Conservation (phyloP, 2,888 invertebrate species). For the Diogma glabrata region DNA sequence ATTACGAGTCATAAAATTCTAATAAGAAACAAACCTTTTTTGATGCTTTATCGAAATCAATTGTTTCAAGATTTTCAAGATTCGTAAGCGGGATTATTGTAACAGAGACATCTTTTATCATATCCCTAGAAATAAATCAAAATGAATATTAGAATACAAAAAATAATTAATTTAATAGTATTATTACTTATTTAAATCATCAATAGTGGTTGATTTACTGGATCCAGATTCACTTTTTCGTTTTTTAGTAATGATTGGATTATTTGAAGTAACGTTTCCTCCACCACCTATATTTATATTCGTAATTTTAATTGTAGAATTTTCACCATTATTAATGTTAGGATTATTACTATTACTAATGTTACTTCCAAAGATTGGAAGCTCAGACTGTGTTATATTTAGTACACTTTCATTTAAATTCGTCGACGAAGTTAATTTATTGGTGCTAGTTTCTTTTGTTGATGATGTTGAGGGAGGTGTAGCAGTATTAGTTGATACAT, state of each 20-base stretch:
- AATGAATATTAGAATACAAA: background rate
- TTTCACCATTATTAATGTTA: background rate
- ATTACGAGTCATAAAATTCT: too few species aligned
- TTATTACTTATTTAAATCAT: conserved; percentile 31
- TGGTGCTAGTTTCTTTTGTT: conserved; percentile 2
- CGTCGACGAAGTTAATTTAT: conserved; percentile 3
- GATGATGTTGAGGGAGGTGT: background rate
- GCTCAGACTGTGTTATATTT: background rate
- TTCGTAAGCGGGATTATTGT: conserved; percentile 29
- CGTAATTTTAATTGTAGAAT: conserved; percentile 4
- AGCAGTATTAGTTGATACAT: conserved; percentile 9
- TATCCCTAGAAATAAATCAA: conserved; percentile 30
- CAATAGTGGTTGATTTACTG: conserved; percentile 18
- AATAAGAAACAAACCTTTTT: conserved; percentile 15
- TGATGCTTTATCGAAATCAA: conserved; percentile 26
- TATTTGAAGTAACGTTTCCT: background rate
- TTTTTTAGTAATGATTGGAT: conserved; percentile 26
- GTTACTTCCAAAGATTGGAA: background rate
- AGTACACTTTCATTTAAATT: background rate
- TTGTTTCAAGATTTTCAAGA: conserved; percentile 29
- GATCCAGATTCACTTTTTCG: conserved; percentile 29
- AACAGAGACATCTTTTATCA: conserved; percentile 35
- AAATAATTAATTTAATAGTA: background rate
- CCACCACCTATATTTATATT: too few species aligned
- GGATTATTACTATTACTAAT: conserved; percentile 5